These are phyloP conservation scores for Hydrochoerus hydrochaeris DNA, from an alignment of 2,113 vertebrate genomes.

Conservation along the genomic window DNA sequence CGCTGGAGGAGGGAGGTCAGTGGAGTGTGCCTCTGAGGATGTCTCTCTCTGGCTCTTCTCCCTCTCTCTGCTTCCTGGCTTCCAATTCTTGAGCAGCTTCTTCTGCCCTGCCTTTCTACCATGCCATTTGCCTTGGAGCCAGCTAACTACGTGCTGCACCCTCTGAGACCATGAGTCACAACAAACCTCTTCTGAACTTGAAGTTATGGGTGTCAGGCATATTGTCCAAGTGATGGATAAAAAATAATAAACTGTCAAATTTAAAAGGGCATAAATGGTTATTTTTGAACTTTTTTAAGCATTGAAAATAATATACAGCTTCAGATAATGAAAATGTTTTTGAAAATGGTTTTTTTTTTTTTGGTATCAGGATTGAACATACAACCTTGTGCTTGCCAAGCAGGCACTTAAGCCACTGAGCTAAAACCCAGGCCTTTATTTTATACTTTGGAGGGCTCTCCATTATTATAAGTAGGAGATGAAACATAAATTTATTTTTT, in stretches of 20 bases:
- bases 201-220: not conserved
- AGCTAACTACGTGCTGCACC: not conserved
- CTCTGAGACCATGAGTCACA: not conserved
- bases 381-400: no score
- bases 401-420: no score
- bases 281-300: not conserved
- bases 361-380: no score
- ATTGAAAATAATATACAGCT: constrained; percentile 6
- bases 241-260: not conserved
- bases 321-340: constrained; percentile 1
- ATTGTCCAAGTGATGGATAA: not conserved
- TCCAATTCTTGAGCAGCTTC: not conserved
- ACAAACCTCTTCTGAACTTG: not conserved
- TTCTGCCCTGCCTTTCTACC: not conserved
- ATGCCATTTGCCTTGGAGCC: not conserved
- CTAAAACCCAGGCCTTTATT: not conserved
- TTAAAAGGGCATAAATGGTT: not conserved
- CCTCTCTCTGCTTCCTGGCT: not conserved
- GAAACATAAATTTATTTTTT: constrained; percentile 35
- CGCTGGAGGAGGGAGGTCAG: not conserved
- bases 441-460: constrained; percentile 33
- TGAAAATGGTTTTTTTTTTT: not conserved
- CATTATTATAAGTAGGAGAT: not conserved
- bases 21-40: not conserved
- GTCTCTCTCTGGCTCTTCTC: not conserved